Base-by-base conservation (phyloP, 2,888 invertebrate species). In the Trachelus tabidus region DNA sequence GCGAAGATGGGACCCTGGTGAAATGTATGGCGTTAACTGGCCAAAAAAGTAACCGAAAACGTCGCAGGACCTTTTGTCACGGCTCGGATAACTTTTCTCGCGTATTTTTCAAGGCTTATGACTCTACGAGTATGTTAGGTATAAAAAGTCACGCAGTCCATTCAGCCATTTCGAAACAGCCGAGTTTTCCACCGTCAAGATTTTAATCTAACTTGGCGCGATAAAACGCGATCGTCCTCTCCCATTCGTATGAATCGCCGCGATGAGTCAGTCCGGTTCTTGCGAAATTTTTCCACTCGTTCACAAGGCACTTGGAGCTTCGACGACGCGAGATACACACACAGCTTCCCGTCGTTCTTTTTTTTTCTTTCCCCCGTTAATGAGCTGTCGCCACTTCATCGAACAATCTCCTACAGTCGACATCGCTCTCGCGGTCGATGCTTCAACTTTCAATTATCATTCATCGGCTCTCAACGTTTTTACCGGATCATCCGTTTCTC, bases 131-230 rank as follows among this genome's bases (percentile, higher is more conserved):
- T 23, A 56, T 9, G 56, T 23, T 56, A 2, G 56, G 56, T 56
- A 37, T 4, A 6, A 23, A 71, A 12, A 71, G 31, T 31, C 31
- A 12, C 71, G 31, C 33, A 12, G 69, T 12, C 69, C 30, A 15
- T 69, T 15, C 30, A 0, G 6, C 12, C 71, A 4, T 12, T 15
- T 23, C 71, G 2, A 9, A 71, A 23, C 73, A 73, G 15, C 68
- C 11, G 33, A 69, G 68, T 40, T 79, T 77, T 40, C 71, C 12
- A 74, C 31, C 30, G 73, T 73, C 76, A 80, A 83, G 83, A 85
- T 85, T 86, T 84, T 84, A 86, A 88, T 88, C 84, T 83, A 85
- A 85, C 85, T 86, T 86, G 78, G 78, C 77, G 80, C 82, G 82
- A 82, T 84, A 85, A 85, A 85, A 81, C 77, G 78, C 82, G 84